phyloP scores from a whole-genome alignment of 2,797 vertebrate species.

The Carcharodon carcharias region DNA sequence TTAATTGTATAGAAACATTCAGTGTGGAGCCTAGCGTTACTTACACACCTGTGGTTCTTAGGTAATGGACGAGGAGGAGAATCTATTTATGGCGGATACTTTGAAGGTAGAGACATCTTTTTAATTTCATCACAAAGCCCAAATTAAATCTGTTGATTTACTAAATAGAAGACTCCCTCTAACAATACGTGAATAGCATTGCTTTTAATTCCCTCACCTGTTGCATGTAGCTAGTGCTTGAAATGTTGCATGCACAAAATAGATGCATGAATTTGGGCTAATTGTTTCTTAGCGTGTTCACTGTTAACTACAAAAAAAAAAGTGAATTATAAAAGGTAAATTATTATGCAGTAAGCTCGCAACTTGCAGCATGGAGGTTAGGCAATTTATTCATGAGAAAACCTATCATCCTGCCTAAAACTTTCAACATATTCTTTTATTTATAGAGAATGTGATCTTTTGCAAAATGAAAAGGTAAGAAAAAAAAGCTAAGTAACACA shows the following conservation, averaged over 20 bases:
- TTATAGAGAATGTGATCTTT: slow-evolving; percentile 99
- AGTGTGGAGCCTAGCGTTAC: background rate
- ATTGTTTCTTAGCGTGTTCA: slow-evolving; percentile 42
- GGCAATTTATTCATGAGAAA: slow-evolving; percentile 91
- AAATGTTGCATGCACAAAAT: slow-evolving; percentile 70
- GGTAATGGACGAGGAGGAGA: slow-evolving; percentile 98
- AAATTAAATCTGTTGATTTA: slow-evolving; percentile 15
- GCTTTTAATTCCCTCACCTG: slow-evolving; percentile 50
- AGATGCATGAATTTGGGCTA: slow-evolving; percentile 65
- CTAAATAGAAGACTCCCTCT: slow-evolving; percentile 33
- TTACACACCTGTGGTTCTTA: slow-evolving; percentile 44
- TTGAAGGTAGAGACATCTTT: slow-evolving; percentile 81
- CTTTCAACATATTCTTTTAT: slow-evolving; percentile 99
- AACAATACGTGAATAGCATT: slow-evolving; percentile 35
- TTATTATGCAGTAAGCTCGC: slow-evolving; percentile 68
- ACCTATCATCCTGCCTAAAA: slow-evolving; percentile 99
- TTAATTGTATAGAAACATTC: background rate
- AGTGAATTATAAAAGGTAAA: slow-evolving; percentile 56
- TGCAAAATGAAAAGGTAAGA: slow-evolving; percentile 99
- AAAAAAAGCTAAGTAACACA: slow-evolving; percentile 94
- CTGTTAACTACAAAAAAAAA: slow-evolving; percentile 44
- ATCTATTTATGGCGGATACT: slow-evolving; percentile 96
- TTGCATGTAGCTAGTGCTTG: slow-evolving; percentile 67
- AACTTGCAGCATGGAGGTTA: slow-evolving; percentile 96
- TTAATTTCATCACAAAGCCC: slow-evolving; percentile 31